These are phyloP conservation scores for Crossoptilon crossoptilon DNA, from an alignment of 2,797 vertebrate genomes.

Conservation along the genomic window DNA sequence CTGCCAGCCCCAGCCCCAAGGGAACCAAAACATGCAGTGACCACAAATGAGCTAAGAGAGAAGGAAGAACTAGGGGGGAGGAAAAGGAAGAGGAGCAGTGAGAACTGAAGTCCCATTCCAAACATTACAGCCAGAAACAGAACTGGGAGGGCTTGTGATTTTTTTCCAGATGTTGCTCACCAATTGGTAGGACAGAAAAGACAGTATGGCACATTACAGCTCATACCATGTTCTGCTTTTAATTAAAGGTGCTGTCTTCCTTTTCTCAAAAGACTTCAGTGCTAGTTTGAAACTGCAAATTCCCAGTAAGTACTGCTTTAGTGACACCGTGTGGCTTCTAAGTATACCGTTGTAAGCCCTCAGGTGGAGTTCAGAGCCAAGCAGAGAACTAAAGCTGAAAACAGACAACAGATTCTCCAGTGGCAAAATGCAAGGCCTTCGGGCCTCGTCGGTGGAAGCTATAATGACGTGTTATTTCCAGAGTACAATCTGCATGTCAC, in stretches of 20 bases:
- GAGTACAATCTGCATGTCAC: background rate
- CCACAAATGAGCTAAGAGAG: background rate
- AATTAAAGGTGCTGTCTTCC: background rate
- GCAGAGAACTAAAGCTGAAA: background rate
- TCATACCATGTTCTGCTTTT: background rate
- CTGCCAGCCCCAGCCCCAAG: background rate
- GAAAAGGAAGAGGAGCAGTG: background rate
- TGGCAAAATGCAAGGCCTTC: background rate
- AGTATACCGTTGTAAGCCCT: background rate
- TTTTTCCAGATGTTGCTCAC: background rate
- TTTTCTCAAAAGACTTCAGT: background rate
- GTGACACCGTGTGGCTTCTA: slow-evolving; percentile 65
- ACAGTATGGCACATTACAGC: background rate
- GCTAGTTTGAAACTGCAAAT: background rate
- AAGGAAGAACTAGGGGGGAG: background rate
- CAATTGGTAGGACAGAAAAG: background rate
- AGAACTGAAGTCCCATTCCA: background rate
- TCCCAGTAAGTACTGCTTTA: slow-evolving; percentile 34
- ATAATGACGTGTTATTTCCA: background rate
- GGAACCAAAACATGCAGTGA: background rate
- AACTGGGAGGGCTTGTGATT: background rate
- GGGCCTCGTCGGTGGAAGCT: background rate
- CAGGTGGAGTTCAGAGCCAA: accelerated
- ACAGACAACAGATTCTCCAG: accelerated
- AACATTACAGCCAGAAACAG: background rate